These are phyloP conservation scores for Microctenopoma stevenorrisi DNA, from an alignment of 2,797 vertebrate species.

Conservation along the genomic window DNA sequence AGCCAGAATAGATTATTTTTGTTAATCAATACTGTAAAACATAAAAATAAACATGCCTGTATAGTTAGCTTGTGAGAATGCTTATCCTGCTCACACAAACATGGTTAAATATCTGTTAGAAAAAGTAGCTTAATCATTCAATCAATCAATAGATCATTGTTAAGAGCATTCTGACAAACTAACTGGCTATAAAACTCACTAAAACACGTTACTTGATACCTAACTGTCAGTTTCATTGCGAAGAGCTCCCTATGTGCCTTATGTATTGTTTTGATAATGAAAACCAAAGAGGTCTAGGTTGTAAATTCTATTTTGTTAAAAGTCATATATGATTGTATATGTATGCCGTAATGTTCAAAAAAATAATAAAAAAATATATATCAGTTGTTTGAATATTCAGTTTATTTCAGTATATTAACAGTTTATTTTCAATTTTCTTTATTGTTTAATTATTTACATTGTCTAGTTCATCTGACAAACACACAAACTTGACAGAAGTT, in stretches of 20 bases:
- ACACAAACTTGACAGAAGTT: slow-evolving; percentile 34
- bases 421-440: slow-evolving; percentile 51
- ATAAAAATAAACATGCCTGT: slow-evolving; percentile 44
- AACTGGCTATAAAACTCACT: slow-evolving; percentile 43
- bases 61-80: slow-evolving; percentile 46
- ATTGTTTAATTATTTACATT: slow-evolving; percentile 80
- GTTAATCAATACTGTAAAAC: slow-evolving; percentile 55
- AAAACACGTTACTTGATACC: slow-evolving; percentile 23
- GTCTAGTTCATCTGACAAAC: slow-evolving; percentile 35
- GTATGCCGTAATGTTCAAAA: slow-evolving; percentile 72
- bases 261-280: slow-evolving; percentile 67
- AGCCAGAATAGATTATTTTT: slow-evolving; percentile 56
- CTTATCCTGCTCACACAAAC: slow-evolving; percentile 40
- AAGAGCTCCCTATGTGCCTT: slow-evolving; percentile 76
- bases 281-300: slow-evolving; percentile 76
- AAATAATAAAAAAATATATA: slow-evolving; percentile 57
- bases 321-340: slow-evolving; percentile 65
- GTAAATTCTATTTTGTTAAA: slow-evolving; percentile 73
- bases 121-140: slow-evolving; percentile 12
- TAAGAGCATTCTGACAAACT: slow-evolving; percentile 50
- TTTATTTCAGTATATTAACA: too few species aligned
- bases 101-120: slow-evolving; percentile 43
- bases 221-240: slow-evolving; percentile 32
- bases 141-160: slow-evolving; percentile 45
- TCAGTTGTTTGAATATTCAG: neutral